These are phyloP conservation scores for Drosophila birchii DNA, from an alignment of 2,888 invertebrate species.

Conservation along the genomic window DNA sequence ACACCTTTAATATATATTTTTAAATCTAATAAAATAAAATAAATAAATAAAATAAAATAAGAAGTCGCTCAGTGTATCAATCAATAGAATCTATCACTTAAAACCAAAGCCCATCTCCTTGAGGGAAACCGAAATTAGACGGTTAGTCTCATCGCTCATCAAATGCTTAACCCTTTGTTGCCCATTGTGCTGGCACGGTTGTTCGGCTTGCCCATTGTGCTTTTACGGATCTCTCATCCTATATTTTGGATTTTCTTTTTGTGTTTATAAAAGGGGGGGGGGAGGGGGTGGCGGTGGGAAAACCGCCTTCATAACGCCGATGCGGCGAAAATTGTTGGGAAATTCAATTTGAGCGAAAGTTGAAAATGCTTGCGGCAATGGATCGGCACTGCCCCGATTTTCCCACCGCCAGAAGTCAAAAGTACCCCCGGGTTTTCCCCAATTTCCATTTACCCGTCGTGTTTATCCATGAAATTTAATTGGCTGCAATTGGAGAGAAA, in stretches of 20 bases:
- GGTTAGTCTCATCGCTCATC: background rate
- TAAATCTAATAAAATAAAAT: too few relatives aligned
- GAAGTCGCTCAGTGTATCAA: background rate
- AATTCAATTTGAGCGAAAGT: constrained; percentile 74
- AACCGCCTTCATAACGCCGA: constrained; percentile 48
- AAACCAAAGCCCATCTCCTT: too few relatives aligned
- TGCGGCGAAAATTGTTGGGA: constrained; percentile 65
- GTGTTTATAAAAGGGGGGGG: background rate
- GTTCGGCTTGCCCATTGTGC: constrained; percentile 48
- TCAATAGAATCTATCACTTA: background rate
- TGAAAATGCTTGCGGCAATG: constrained; percentile 59
- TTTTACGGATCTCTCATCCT: constrained; percentile 17
- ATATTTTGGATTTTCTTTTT: constrained; percentile 19
- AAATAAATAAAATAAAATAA: too few relatives aligned
- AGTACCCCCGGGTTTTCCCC: background rate
- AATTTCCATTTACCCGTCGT: background rate
- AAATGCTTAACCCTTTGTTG: constrained; percentile 25
- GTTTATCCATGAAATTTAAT: constrained; percentile 78
- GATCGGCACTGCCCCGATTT: constrained; percentile 5
- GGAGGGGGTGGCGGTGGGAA: background rate
- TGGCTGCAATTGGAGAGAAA: constrained; percentile 57
- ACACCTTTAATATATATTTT: too few relatives aligned
- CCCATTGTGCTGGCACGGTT: constrained; percentile 55
- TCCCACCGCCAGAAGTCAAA: constrained; percentile 39
- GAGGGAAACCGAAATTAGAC: constrained; percentile 11